phyloP scores from a whole-genome alignment of 1,140 invertebrate species.

The Hyphantria cunea region DNA sequence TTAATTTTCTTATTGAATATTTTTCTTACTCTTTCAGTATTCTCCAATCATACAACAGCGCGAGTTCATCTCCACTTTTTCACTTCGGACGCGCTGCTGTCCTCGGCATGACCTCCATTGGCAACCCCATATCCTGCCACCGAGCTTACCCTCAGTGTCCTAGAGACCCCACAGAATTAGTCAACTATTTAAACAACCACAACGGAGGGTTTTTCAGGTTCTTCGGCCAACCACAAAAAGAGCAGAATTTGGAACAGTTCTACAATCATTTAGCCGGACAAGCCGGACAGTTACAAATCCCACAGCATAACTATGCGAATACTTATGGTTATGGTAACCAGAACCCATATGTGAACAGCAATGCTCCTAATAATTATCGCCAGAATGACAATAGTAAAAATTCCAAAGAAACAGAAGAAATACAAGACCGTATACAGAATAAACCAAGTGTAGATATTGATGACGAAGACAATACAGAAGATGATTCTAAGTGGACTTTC shows the following conservation, averaged over 20 bases:
- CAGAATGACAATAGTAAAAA: no score
- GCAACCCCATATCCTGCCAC: slow-evolving; percentile 84
- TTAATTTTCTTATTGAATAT: no score
- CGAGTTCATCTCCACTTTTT: slow-evolving; percentile 84
- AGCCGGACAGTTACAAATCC: slow-evolving; percentile 33
- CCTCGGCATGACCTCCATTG: slow-evolving; percentile 85
- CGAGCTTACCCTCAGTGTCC: slow-evolving; percentile 88
- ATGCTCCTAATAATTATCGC: no score
- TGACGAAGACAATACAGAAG: slow-evolving; percentile 7
- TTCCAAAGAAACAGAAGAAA: background rate
- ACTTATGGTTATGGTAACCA: background rate
- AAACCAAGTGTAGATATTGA: slow-evolving; percentile 38
- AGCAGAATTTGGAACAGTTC: slow-evolving; percentile 56
- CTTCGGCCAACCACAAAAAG: slow-evolving; percentile 81
- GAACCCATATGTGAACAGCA: no score
- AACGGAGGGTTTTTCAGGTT: slow-evolving; percentile 92
- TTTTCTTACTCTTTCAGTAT: slow-evolving; percentile 40
- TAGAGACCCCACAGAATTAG: slow-evolving; percentile 85
- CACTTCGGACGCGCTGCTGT: slow-evolving; percentile 88
- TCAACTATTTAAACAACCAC: slow-evolving; percentile 92
- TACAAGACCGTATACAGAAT: slow-evolving; percentile 62
- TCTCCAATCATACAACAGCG: slow-evolving; percentile 73
- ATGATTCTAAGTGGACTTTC: slow-evolving; percentile 50
- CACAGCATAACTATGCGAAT: slow-evolving; percentile 17
- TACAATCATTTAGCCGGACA: slow-evolving; percentile 59